Evolutionary conservation across 1,140 invertebrate genomes (phyloP), one percentile per base, ranked within the genome.

Genomic region (Trichonephila clavata): DNA sequence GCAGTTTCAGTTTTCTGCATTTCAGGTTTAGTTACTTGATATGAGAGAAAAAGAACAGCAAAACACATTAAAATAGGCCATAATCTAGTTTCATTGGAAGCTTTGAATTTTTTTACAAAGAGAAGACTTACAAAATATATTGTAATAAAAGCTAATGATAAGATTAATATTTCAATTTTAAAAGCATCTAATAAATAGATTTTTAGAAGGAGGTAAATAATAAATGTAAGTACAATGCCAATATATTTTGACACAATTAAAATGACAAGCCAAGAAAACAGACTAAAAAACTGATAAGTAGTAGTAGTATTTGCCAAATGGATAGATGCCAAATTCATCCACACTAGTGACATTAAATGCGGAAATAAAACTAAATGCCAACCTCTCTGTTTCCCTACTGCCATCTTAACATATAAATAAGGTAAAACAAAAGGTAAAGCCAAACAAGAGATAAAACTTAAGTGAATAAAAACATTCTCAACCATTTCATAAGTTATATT

Each of bases 311-410:
- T 57, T 50, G 59, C 83, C 57, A 93, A 50, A 87, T 93, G 92
- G 92, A 88, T 60, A 27, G 43, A 87, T n/a, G 92, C 92, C 92
- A 93, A 93, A 93, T 93, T 93, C 92, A 93, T 87, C 92, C 92
- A 93, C 3, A 57, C 61, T 4, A 93, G 27, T 43, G 84, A 80
- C 86, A 93, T 93, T 18, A 93, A 81, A 93, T 93, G 92, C 43
- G 92, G 92, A 77, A 93, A 68, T 88, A 93, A 63, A 10, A 93
- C 92, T n/a, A 88, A 60, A 39, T 92, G 91, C 91, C 91, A 92
- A 61, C 84, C 92, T 88, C 20, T 77, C 57, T 88, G n/a, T 32
- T 80, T 61, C 7, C 84, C 71, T 18, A 86, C 16, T n/a, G 63
- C 63, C 92, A 93, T 93, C 83, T 93, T 93, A 81, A 81, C 39